Base-by-base conservation (phyloP, 1,140 invertebrate genomes). In the Agraylea sexmaculata region DNA sequence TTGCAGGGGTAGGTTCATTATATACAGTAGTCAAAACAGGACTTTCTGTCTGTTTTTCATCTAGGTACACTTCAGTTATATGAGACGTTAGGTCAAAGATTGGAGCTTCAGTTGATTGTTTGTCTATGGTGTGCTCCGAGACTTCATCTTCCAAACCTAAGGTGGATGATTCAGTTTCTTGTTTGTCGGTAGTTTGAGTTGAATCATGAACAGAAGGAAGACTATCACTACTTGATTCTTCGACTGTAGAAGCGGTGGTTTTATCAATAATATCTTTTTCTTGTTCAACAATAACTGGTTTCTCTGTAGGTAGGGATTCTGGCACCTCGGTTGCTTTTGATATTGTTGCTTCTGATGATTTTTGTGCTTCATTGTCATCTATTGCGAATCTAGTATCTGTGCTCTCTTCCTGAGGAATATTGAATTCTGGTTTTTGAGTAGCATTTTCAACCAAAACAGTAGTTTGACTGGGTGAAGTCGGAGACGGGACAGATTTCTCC, bases 231-330 rank as follows among this genome's bases (percentile, higher is more conserved):
- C 21, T 15, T 25, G 30, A n/a, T 19, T 21, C 22, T 20, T 37
- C 11, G 3, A 4, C 20, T 11, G 11, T 19, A 8, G 11, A 11
- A 3, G 20, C 18, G 7, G 7, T 8, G 15, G 11, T 38, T 23
- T 3, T 38, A 15, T 6, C 30, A 31, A 31, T 7, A 31, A 6
- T 16, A 31, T 31, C 30, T 12, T 31, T 31, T 16, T 7, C 13
- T 12, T 33, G 29, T 42, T 51, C 34, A 20, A 25, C 39, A 23
- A 15, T 16, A 39, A 43, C 42, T 28, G 47, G 21, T 49, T 21
- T 37, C 40, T 48, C 34, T 29, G 35, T 38, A 22, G 17, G n/a
- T 37, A 38, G 45, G 40, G 21, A 41, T 44, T 49, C 49, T 28
- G 31, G 15, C 27, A 29, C 35, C 39, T 45, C 42, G n/a, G 42